phyloP scores from a whole-genome alignment of 2,797 vertebrate species.

The Allenopithecus nigroviridis region DNA sequence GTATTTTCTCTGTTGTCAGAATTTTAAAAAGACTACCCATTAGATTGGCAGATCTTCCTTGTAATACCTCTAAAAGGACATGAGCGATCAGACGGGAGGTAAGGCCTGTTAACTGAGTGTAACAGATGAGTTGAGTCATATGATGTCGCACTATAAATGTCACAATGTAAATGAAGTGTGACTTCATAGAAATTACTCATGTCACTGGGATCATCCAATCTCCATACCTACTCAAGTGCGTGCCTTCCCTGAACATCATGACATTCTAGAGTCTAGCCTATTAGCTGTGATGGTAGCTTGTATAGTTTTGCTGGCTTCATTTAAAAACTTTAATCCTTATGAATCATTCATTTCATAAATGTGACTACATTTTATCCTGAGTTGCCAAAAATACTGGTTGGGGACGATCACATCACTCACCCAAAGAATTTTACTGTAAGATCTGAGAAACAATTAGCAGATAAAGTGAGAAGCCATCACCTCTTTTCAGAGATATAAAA shows the following conservation, averaged over 20 bases:
- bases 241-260: background rate
- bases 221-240: background rate
- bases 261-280: background rate
- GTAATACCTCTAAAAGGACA: conserved; percentile 71
- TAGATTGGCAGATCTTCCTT: conserved; percentile 73
- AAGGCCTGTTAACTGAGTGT: conserved; percentile 60
- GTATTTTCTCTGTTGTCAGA: conserved; percentile 71
- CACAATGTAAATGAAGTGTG: conserved; percentile 63
- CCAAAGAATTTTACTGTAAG: background rate
- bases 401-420: background rate
- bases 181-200: conserved; percentile 36
- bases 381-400: background rate
- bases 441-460: background rate
- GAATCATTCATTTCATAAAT: background rate
- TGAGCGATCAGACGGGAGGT: conserved; percentile 77
- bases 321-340: background rate
- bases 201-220: background rate
- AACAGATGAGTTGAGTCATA: conserved; percentile 71
- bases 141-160: conserved; percentile 65
- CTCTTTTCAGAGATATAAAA: background rate
- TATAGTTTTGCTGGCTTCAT: background rate
- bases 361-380: background rate
- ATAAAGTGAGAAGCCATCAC: background rate
- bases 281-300: background rate
- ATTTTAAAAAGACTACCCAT: conserved; percentile 68